Evolutionary conservation across 1,140 invertebrate species (phyloP).

Genomic region (Aphaenogaster rudis): DNA sequence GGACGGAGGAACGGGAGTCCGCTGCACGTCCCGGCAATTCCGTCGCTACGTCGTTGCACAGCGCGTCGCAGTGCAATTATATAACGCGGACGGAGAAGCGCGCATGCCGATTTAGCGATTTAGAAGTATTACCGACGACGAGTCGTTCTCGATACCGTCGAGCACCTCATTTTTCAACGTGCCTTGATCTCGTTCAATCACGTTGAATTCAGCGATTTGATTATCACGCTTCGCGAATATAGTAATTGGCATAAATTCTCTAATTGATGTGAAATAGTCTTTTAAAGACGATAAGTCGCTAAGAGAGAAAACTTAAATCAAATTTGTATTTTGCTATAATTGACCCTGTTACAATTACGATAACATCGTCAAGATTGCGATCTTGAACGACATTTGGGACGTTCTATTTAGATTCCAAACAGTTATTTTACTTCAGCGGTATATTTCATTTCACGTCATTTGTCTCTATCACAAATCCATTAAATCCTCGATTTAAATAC

Average conservation of each 20-base stretch:
- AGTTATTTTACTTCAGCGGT: not conserved
- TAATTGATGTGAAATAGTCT: not conserved
- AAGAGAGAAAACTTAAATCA: not conserved
- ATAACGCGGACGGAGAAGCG: conserved; percentile 28
- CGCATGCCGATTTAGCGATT: conserved; percentile 36
- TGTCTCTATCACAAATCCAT: not conserved
- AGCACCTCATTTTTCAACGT: not conserved
- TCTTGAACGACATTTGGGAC: not conserved
- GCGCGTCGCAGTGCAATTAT: conserved; percentile 45
- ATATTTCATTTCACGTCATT: not conserved
- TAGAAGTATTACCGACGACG: conserved; percentile 7
- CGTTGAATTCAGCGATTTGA: not conserved
- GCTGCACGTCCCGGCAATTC: conserved; percentile 56
- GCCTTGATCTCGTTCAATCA: not conserved
- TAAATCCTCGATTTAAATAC: not conserved
- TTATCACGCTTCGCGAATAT: not conserved
- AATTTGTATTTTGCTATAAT: not conserved
- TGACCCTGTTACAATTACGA: not conserved
- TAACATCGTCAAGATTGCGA: not conserved
- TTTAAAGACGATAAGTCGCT: not conserved
- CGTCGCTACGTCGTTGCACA: conserved; percentile 15
- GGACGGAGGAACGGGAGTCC: conserved; percentile 29
- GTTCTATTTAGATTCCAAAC: not conserved
- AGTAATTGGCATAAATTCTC: not conserved
- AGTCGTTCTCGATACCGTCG: conserved; percentile 2